phyloP scores from a whole-genome alignment of 2,797 vertebrate genomes.

The Paratrypauchen microcephalus region DNA sequence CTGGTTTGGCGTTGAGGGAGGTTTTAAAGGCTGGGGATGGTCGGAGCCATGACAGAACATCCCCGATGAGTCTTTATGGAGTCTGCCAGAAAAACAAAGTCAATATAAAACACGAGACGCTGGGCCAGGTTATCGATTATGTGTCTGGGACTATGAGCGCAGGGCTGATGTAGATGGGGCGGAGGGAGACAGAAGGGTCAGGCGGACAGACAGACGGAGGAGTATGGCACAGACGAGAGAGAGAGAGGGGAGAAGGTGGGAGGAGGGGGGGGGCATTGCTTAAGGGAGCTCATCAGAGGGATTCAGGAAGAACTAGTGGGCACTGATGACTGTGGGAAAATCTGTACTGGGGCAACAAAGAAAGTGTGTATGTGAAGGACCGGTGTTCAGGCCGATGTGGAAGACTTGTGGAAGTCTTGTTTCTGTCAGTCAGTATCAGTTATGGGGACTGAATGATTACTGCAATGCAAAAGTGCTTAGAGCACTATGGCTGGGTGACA shows the following conservation, averaged over 20 bases:
- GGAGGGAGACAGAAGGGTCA: constrained; percentile 16
- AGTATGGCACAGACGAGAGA: constrained; percentile 20
- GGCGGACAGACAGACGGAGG: constrained; percentile 22
- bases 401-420: no score
- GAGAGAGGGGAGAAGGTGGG: background rate
- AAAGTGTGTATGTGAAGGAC: background rate
- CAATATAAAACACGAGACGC: constrained; percentile 85
- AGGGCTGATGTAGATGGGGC: constrained; percentile 35
- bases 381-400: background rate
- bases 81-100: constrained; percentile 86
- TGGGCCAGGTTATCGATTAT: constrained; percentile 85
- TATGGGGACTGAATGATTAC: no score
- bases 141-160: constrained; percentile 82
- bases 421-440: no score
- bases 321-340: constrained; percentile 29
- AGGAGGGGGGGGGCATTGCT: constrained; percentile 24
- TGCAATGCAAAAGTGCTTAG: no score
- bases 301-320: constrained; percentile 41
- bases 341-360: background rate
- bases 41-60: constrained; percentile 83
- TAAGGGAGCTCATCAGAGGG: constrained; percentile 42
- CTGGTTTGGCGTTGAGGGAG: constrained; percentile 27
- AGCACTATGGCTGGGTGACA: no score
- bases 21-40: constrained; percentile 79
- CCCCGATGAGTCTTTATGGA: constrained; percentile 85